Conservation (phyloP, 2,113 vertebrate species). For the Muntiacus reevesi region DNA sequence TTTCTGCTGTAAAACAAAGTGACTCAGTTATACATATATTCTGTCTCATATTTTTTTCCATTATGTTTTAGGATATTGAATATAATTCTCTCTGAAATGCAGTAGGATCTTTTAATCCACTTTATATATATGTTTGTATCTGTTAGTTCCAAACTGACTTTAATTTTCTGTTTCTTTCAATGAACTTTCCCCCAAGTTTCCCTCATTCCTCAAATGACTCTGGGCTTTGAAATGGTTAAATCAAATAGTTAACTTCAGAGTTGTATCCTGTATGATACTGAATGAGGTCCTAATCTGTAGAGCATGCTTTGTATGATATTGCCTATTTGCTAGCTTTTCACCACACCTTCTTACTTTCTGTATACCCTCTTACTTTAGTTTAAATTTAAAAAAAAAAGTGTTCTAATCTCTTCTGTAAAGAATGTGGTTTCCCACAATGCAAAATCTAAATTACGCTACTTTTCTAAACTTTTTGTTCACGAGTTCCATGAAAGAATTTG, state of each 20-base stretch:
- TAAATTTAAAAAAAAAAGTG: background rate
- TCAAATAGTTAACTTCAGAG: background rate
- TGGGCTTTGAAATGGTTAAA: background rate
- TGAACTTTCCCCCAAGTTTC: background rate
- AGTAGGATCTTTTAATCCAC: background rate
- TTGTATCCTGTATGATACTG: background rate
- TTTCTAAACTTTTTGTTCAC: background rate
- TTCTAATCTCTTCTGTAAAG: background rate
- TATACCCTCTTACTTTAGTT: background rate
- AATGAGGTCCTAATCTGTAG: background rate
- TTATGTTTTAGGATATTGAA: background rate
- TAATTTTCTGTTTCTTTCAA: background rate
- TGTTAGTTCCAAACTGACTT: background rate
- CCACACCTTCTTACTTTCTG: background rate
- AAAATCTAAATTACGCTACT: background rate
- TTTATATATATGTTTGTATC: background rate
- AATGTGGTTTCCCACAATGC: background rate
- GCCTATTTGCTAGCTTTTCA: background rate
- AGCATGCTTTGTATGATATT: background rate
- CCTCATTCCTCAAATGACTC: background rate
- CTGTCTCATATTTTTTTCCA: background rate
- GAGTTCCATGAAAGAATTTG: slow-evolving; percentile 16
- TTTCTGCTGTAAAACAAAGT: background rate
- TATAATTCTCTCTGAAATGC: background rate
- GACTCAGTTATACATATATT: background rate